A percentile compares a stretch with the other conserved stretches of the same genome.
Evolutionary conservation across 2,113 vertebrate genomes (phyloP).

Genomic region (Pampusana beccarii): DNA sequence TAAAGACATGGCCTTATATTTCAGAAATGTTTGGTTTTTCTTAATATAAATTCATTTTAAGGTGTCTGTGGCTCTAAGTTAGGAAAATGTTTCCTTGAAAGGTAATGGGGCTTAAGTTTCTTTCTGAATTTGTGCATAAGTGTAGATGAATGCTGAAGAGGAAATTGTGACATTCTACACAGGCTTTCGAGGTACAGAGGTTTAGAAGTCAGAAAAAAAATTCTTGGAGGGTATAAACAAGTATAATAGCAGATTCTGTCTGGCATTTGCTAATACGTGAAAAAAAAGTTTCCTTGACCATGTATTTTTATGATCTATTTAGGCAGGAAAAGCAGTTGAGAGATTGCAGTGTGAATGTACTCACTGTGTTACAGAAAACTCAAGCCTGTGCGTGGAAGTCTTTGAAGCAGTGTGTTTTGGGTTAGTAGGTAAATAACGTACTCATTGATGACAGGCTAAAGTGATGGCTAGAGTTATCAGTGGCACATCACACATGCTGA

Average conservation of each 20-base stretch:
- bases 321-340: constrained; percentile 13
- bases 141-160: not conserved
- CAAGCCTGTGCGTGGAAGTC: not conserved
- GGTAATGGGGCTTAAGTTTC: not conserved
- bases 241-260: constrained; percentile 26
- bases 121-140: not conserved
- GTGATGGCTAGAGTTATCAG: not conserved
- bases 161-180: not conserved
- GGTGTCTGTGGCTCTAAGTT: not conserved
- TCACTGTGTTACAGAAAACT: not conserved
- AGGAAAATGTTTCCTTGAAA: constrained; percentile 15
- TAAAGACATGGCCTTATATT: not conserved
- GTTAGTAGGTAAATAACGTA: not conserved
- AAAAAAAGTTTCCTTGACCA: not conserved
- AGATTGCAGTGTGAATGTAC: not conserved
- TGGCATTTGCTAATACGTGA: not conserved
- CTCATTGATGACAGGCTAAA: not conserved
- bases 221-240: not conserved
- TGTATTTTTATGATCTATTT: constrained; percentile 24
- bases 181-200: not conserved
- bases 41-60: not conserved
- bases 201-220: not conserved
- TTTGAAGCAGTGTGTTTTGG: not conserved
- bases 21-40: not conserved
- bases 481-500: not conserved